Percentiles rank a stretch among this genome's conserved stretches.
Evolutionary conservation across 37 sponge, comb jelly and placozoan genomes (phyloP).

Genomic region (Petrosia ficiformis): DNA sequence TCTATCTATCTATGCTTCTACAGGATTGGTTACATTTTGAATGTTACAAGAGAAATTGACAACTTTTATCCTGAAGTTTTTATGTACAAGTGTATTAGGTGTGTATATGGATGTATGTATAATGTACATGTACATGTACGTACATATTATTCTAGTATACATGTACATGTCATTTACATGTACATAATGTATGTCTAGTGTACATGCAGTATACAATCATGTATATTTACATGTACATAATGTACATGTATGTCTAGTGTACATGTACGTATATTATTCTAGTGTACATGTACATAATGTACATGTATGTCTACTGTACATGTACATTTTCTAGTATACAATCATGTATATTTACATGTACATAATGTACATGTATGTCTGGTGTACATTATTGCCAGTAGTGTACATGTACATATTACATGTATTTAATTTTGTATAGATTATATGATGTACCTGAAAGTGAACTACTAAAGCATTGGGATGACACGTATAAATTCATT

Average conservation of each 20-base stretch:
- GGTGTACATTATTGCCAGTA: background rate
- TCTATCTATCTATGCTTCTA: too few species aligned
- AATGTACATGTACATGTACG: background rate
- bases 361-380: conserved; percentile 1
- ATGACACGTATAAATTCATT: conserved; percentile 92
- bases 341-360: conserved; percentile 7
- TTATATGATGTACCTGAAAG: conserved; percentile 81
- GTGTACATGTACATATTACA: background rate
- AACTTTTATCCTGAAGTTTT: conserved; percentile 93
- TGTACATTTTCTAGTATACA: conserved; percentile 1
- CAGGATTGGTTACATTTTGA: conserved; percentile 89
- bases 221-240: too few species aligned
- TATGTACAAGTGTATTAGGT: conserved; percentile 92
- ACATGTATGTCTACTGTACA: background rate
- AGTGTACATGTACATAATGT: too few species aligned
- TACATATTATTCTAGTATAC: background rate
- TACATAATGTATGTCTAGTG: too few species aligned
- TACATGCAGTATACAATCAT: background rate
- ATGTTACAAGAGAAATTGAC: conserved; percentile 93
- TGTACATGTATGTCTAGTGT: background rate
- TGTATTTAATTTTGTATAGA: conserved; percentile 23
- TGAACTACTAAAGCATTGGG: conserved; percentile 95
- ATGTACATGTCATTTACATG: background rate
- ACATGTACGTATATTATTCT: background rate
- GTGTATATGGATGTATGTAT: background rate